Evolutionary conservation across 92 coral and sea anemone genomes (phyloP).

Genomic region (Palythoa grandis): DNA sequence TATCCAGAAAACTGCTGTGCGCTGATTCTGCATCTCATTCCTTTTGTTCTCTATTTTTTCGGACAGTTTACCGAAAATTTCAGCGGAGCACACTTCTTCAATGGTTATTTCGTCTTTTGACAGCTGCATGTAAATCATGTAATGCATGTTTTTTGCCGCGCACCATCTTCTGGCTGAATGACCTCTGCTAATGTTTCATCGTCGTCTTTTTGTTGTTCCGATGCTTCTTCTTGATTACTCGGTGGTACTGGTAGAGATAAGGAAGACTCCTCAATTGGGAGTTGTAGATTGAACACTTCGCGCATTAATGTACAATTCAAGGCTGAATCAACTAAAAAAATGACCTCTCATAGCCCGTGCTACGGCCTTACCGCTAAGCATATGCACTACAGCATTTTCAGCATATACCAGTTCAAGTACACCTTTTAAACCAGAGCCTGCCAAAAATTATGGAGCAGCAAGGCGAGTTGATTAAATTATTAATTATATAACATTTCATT

Average conservation of each 20-base stretch:
- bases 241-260: not conserved
- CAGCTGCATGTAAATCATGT: not conserved
- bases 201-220: not conserved
- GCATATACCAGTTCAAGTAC: slow-evolving; percentile 56
- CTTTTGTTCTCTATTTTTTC: not conserved
- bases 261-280: not conserved
- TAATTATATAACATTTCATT: not conserved
- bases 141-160: not conserved
- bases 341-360: slow-evolving; percentile 49
- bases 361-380: slow-evolving; percentile 62
- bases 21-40: too few relatives aligned
- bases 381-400: slow-evolving; percentile 55
- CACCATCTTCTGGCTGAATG: not conserved
- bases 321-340: not conserved
- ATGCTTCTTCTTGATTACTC: not conserved
- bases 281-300: not conserved
- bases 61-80: not conserved
- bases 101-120: too few relatives aligned
- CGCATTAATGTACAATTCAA: not conserved
- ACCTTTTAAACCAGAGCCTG: slow-evolving; percentile 55
- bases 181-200: not conserved
- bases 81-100: too few relatives aligned
- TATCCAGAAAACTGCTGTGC: slow-evolving; percentile 40
- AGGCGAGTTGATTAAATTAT: not conserved
- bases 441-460: slow-evolving; percentile 31